phyloP scores from a whole-genome alignment of 2,888 invertebrate genomes.

The Drosophila paracracens region DNA sequence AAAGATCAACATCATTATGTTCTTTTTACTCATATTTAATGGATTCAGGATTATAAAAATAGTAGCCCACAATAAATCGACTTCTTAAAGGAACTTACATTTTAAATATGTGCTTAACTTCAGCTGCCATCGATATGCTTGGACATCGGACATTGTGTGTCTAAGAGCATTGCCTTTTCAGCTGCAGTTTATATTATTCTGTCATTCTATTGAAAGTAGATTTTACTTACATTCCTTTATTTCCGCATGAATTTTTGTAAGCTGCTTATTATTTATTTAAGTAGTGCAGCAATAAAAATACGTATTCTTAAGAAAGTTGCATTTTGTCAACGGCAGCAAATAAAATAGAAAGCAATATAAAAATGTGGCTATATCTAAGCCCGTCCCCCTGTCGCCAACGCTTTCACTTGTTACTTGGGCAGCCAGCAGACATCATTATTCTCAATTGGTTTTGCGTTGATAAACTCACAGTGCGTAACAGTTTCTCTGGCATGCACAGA shows the following conservation, averaged over 20 bases:
- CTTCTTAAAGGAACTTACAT: background rate
- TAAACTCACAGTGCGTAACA: conserved; percentile 72
- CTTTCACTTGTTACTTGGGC: conserved; percentile 48
- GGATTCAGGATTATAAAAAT: background rate
- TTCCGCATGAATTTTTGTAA: conserved; percentile 14
- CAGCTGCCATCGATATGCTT: background rate
- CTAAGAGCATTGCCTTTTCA: background rate
- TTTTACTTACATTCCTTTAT: conserved; percentile 15
- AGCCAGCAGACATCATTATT: conserved; percentile 74
- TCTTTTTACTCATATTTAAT: background rate
- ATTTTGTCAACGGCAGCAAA: conserved; percentile 38
- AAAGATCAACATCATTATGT: background rate
- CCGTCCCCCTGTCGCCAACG: background rate
- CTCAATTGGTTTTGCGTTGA: conserved; percentile 69
- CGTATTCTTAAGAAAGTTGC: conserved; percentile 25
- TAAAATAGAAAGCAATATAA: conserved; percentile 26
- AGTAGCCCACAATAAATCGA: background rate
- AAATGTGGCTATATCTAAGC: conserved; percentile 45
- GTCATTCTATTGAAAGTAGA: background rate
- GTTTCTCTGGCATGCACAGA: conserved; percentile 15
- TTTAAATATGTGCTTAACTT: background rate
- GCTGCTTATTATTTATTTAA: conserved; percentile 18
- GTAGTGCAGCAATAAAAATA: conserved; percentile 29
- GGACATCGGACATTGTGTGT: background rate
- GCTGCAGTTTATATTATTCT: conserved; percentile 8